A percentile compares a stretch with the other conserved stretches of the same genome.
These are phyloP conservation scores for Platysternon megacephalum DNA, from an alignment of 2,113 vertebrate species.

Conservation along the genomic window DNA sequence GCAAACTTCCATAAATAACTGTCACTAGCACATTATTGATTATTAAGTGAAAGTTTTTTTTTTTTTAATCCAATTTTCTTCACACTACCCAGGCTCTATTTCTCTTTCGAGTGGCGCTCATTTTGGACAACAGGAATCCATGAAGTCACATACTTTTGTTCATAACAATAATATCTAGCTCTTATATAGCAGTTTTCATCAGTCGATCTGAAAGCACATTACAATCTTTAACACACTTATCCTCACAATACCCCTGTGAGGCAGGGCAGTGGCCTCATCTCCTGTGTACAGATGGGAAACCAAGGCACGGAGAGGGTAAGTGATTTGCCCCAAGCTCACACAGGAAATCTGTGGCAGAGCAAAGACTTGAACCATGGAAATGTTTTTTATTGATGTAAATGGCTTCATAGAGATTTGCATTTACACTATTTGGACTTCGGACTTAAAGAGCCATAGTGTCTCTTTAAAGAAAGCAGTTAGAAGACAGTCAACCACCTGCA, in stretches of 20 bases:
- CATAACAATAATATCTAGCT: background rate
- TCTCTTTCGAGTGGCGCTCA: background rate
- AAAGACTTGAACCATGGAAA: background rate
- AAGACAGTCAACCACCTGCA: background rate
- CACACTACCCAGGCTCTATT: fast-evolving
- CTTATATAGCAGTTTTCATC: background rate
- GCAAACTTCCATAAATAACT: background rate
- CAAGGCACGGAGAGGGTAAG: background rate
- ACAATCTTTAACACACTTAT: background rate
- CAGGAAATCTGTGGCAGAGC: background rate
- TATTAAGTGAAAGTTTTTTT: background rate
- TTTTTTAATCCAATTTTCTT: background rate
- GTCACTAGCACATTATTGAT: background rate
- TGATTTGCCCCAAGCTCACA: background rate
- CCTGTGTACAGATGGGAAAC: background rate
- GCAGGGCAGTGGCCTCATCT: background rate
- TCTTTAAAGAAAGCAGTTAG: background rate
- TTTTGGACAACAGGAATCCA: background rate
- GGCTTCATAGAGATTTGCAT: background rate
- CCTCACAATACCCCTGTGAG: background rate
- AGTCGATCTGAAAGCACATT: background rate
- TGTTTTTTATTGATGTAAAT: background rate
- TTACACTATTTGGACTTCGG: background rate
- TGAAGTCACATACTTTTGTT: background rate
- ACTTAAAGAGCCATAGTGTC: background rate